Evolutionary conservation across 2,888 invertebrate genomes (phyloP), one percentile per base, ranked within the genome.

Genomic region (Heterodera filipjevi): DNA sequence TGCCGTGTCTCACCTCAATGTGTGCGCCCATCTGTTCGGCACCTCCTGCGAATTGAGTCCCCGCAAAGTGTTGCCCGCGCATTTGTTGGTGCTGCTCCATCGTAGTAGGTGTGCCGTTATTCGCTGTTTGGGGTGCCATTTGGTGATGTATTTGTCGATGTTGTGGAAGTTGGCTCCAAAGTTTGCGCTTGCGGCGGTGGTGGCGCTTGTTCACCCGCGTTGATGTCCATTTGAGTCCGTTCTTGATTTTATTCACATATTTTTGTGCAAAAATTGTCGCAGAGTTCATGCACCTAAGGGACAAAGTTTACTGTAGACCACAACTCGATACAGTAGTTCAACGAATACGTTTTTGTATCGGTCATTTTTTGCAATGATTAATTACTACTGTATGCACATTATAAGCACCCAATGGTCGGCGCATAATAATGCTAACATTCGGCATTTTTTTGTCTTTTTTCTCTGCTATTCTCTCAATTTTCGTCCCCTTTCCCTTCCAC

Each of bases 241-340:
- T 98, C 98, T 93, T 99, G 91, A 99, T 93, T 92, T 98, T 98
- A 92, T 96, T 96, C 92, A 99, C 99, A 93, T 99, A 99, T 91
- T 98, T n/a, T 95, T 92, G 97, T 96, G 92, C 99, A 99, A 93
- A 99, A 99, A 92, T 99, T 99, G 93, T 99, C 99, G 93, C 99
- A 99, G 91, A 99, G 92, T 93, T 99, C 99, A 93, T 99, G 99
- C 90, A 99, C 99, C 98, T 99, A 6, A 5, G n/a, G 27, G 27
- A 39, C 39, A 39, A 39, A 39, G 8, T 10, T 6, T 10, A 39
- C 39, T 10, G 39, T 39, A 39, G 12, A 39, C 6, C 39, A 12
- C 6, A 39, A 39, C 12, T 12, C 6, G 12, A 39, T 39, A 39
- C 39, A 39, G 39, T 39, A 39, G 12, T 39, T 12, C 6, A 10